Evolutionary conservation across 1,140 invertebrate species (phyloP), one percentile per base, ranked within the genome.

Genomic region (Mylabris phalerata): DNA sequence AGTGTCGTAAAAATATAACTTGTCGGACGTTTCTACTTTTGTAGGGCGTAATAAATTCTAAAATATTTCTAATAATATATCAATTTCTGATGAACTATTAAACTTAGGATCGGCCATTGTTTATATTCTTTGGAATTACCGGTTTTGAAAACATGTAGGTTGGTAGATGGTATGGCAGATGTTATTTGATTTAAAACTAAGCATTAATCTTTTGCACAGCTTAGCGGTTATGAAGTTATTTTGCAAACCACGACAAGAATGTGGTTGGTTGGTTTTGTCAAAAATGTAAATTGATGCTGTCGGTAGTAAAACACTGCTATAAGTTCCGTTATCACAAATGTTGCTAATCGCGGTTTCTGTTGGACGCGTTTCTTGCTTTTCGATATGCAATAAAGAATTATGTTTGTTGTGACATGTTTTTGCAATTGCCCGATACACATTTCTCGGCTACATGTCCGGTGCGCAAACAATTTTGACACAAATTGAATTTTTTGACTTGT

Each of bases 61-160:
- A 41, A 41, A 50, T 13, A 50, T n/a, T 41, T 50, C 49, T 32
- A 50, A 32, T 7, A 50, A 41, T 38, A 50, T 24, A 50, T 50
- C 49, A 40, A 50, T 50, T 24, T 41, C 39, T 13, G 19, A 10
- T 7, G 25, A n/a, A 39, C 10, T 13, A 40, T 39, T 50, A n/a
- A 50, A 50, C 4, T 13, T 19, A 19, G 49, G 40, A 41, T 50
- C 49, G 26, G 49, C 49, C 24, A 50, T n/a, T 4, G 41, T 5
- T 19, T 39, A 40, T 50, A 38, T 39, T 39, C 39, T 9, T 3
- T 10, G 49, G 32, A 40, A 50, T 40, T 50, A 41, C 26, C 2
- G 38, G 6, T 10, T 38, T 32, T 32, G n/a, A n/a, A 25, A 10
- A 19, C 19, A 32, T 32, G 19, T 32, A 39, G 11, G 10, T 32